Evolutionary conservation across 2,888 invertebrate genomes (phyloP), one percentile per base, ranked within the genome.

Genomic region (Himalopsyche kuldschensis): DNA sequence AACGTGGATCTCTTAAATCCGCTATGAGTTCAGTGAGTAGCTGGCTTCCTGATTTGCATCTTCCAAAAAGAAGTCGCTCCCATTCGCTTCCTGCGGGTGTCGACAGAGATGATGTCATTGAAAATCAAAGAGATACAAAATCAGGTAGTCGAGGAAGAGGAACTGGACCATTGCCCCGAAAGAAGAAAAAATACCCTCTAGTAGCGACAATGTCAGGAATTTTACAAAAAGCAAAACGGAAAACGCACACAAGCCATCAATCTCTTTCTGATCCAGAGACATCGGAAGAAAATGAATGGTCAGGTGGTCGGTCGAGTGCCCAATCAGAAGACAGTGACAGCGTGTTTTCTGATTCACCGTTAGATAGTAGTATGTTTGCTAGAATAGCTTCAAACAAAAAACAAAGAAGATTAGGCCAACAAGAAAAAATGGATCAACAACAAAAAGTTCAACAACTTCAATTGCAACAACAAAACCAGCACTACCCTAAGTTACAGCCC

Each of bases 151-250:
- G 91, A 87, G 92, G 91, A 88, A 89, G 91, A 87, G 90, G 69
- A 27, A 69, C 69, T 30, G 83, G 83, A 24, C 48, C 80, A 15
- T 30, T 83, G 31, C 91, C 92, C 87, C 89, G 92, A 87, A 94
- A 95, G 88, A 96, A 96, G 90, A 96, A 96, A 89, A 96, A 96
- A 88, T 95, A 95, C 87, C 94, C 95, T 5, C 91, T 97, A 80
- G 96, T 96, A 0, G 95, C 96, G 0, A 97, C 97, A 0, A 95
- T 97, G 90, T 96, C 96, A 0, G 96, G 96, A 30, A 94, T 97
- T 85, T 90, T 97, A 87, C 96, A 96, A 89, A 97, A 97, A 90
- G 97, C 97, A 0, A 95, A 96, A 88, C 90, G 95, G 87, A 94
- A 94, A 89, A 93, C 93, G 41, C 92, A 92, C 88, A 90, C 91